These are phyloP conservation scores for Patella ulyssiponensis DNA, from an alignment of 2,888 invertebrate genomes.

Conservation along the genomic window DNA sequence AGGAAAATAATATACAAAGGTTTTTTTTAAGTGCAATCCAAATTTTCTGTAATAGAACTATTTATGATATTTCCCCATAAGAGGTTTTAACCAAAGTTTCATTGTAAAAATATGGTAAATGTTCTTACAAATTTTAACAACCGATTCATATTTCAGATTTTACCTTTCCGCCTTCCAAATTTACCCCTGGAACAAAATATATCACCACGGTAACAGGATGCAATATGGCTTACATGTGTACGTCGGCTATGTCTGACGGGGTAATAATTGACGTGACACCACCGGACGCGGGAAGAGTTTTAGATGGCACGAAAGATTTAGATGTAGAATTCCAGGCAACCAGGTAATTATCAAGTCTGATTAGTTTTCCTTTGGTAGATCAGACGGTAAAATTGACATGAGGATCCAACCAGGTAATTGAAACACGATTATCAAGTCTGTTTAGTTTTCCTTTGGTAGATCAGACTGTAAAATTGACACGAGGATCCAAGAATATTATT, in stretches of 20 bases:
- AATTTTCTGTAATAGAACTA: neutral
- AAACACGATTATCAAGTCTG: neutral
- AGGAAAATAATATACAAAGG: neutral
- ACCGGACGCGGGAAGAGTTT: constrained; percentile 44
- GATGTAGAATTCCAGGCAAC: constrained; percentile 47
- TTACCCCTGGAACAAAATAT: constrained; percentile 21
- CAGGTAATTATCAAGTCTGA: neutral
- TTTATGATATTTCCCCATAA: neutral
- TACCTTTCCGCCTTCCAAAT: neutral
- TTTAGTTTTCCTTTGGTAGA: too few species aligned
- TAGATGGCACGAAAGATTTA: constrained; percentile 41
- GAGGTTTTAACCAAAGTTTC: neutral
- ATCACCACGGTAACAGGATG: constrained; percentile 49
- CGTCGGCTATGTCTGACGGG: constrained; percentile 49
- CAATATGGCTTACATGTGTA: constrained; percentile 48
- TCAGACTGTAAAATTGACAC: too few species aligned
- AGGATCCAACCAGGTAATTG: neutral
- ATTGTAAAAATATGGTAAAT: neutral
- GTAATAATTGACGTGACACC: constrained; percentile 50
- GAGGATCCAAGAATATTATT: too few species aligned
- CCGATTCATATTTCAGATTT: neutral
- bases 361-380: too few species aligned
- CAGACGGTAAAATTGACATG: too few species aligned
- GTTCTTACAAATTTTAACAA: neutral
- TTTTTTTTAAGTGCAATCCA: neutral